These are phyloP conservation scores for Penaeus monodon DNA, from an alignment of 2,888 invertebrate species.

Conservation along the genomic window DNA sequence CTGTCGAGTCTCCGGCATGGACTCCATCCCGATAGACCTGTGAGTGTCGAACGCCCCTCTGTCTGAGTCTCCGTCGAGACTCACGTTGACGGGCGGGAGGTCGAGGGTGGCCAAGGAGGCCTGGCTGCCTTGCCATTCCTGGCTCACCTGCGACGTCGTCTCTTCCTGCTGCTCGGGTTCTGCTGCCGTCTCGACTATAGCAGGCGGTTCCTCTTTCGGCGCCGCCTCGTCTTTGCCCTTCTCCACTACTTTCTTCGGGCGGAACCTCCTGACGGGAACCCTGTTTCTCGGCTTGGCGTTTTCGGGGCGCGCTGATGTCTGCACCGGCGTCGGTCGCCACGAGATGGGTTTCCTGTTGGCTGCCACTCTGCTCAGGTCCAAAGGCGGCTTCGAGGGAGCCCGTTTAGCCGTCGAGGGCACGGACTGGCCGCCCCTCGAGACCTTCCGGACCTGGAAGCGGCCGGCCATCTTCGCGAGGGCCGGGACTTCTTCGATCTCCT, in stretches of 20 bases:
- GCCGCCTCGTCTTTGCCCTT: background rate
- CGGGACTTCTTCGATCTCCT: slow-evolving; percentile 36
- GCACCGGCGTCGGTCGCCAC: slow-evolving; percentile 38
- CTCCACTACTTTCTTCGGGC: background rate
- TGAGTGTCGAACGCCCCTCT: slow-evolving; percentile 20
- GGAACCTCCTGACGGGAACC: slow-evolving; percentile 3
- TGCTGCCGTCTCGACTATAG: background rate
- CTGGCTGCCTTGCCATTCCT: background rate
- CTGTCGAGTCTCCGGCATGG: slow-evolving; percentile 6
- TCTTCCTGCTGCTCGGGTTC: background rate
- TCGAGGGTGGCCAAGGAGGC: background rate
- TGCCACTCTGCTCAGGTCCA: slow-evolving; percentile 1
- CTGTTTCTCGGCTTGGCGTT: background rate
- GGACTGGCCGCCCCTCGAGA: too few relatives aligned
- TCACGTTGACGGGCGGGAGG: slow-evolving; percentile 16
- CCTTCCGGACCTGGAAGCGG: background rate
- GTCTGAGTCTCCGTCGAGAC: background rate
- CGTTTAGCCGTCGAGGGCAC: background rate
- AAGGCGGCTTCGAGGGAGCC: background rate
- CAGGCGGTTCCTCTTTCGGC: background rate
- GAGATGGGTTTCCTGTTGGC: slow-evolving; percentile 47
- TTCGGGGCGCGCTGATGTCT: slow-evolving; percentile 16
- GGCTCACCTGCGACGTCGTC: background rate
- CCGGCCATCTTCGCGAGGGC: slow-evolving; percentile 38
- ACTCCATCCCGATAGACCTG: slow-evolving; percentile 38